Evolutionary conservation across 2,888 invertebrate genomes (phyloP).

Genomic region (Lypha dubia): DNA sequence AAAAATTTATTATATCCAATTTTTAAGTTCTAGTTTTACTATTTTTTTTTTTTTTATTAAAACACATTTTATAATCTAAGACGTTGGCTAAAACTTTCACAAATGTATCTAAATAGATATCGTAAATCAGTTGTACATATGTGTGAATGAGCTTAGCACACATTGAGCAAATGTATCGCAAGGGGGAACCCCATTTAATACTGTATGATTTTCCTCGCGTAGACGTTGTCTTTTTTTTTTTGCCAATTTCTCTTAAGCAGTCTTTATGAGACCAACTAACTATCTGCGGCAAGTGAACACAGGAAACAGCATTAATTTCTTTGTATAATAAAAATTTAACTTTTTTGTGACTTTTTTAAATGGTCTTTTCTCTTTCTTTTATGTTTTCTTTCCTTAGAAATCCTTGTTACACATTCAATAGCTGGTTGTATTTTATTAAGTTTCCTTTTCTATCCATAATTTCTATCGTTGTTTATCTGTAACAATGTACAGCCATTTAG

Average conservation of each 20-base stretch:
- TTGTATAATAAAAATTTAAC: background rate
- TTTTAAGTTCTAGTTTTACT: background rate
- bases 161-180: constrained; percentile 31
- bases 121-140: background rate
- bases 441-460: background rate
- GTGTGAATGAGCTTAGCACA: constrained; percentile 15
- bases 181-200: constrained; percentile 36
- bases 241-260: background rate
- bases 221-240: background rate
- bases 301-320: background rate
- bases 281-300: background rate
- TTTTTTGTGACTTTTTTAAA: background rate
- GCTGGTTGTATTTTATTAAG: constrained; percentile 6
- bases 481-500: constrained; percentile 16
- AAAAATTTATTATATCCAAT: too few relatives aligned
- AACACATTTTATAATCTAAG: constrained; percentile 13
- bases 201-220: constrained; percentile 27
- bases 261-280: constrained; percentile 15
- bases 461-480: background rate
- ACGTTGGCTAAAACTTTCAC: constrained; percentile 10
- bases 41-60: background rate
- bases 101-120: background rate
- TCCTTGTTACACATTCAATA: background rate
- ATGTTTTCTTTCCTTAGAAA: background rate
- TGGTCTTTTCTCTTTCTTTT: background rate